Evolutionary conservation across 2,888 invertebrate genomes (phyloP), one percentile per base, ranked within the genome.

Genomic region (Lordiphosa andalusiaca): DNA sequence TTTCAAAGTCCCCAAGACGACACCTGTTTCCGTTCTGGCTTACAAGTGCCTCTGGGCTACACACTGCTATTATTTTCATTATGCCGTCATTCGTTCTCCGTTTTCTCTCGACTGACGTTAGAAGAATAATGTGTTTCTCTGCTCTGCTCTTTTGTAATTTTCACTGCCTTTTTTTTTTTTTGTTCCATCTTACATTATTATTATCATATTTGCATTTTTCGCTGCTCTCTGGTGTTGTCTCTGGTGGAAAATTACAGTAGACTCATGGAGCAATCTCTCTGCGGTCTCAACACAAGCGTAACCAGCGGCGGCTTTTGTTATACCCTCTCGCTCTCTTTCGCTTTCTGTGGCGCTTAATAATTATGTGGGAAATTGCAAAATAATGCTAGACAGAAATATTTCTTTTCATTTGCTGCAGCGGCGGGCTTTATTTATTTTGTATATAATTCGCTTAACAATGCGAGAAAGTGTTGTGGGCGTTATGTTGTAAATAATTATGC

Each of bases 381-480:
- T 56, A 69, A 68, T 74, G 78, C 83, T 80, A 78, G 78, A 84
- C 78, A 72, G 63, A 84, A 72, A 84, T 69, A 54, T 67, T 65
- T 36, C 25, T 52, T 38, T 53, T 37, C 10, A 4, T 41, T 13
- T 56, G 53, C 47, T 56, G 21, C 21, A 41, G 35, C 33, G 37
- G 5, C 7, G 48, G 52, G n/a, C n/a, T 53, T 39, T 46, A 30
- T 49, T 47, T 36, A 4, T 25, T 60, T 55, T 48, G 30, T 53
- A 47, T 53, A 47, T 47, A 66, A 77, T 71, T 52, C 56, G 59
- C 64, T 59, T 53, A 77, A 67, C 69, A 71, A 84, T 74, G 65
- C 80, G 84, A 84, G 80, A 80, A 80, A 80, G 80, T 74, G 72
- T 77, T 84, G 80, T 84, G 67, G 80, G 80, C 82, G 80, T 68